Percentiles rank a stretch among this genome's conserved stretches.
These are phyloP conservation scores for Sebastes diaconus DNA, from an alignment of 2,797 vertebrate genomes.

Conservation along the genomic window DNA sequence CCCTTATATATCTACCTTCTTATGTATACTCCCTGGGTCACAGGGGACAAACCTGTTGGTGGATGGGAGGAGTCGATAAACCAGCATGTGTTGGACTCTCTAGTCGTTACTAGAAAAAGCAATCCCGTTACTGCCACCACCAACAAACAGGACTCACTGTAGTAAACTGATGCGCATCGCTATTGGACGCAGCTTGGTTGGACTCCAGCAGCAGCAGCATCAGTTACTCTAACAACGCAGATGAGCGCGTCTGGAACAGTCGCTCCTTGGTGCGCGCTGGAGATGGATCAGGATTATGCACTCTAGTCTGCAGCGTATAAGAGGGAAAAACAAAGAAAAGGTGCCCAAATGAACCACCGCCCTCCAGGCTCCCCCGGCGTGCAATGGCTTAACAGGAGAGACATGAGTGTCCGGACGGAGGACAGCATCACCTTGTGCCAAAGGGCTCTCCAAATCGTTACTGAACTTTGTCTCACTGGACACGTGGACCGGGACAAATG, in stretches of 20 bases:
- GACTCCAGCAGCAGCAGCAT: constrained; percentile 27
- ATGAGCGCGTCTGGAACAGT: constrained; percentile 43
- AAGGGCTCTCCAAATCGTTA: constrained; percentile 94
- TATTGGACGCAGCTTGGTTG: constrained; percentile 64
- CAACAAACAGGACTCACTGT: not conserved
- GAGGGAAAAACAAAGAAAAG: constrained; percentile 10
- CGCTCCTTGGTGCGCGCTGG: constrained; percentile 52
- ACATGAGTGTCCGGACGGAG: constrained; percentile 91
- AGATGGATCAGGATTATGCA: constrained; percentile 58
- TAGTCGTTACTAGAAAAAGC: constrained; percentile 31
- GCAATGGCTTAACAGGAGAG: constrained; percentile 87
- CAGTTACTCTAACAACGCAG: constrained; percentile 20
- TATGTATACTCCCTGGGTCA: not conserved
- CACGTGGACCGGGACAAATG: constrained; percentile 95
- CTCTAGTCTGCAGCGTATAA: constrained; percentile 54
- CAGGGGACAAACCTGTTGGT: not conserved
- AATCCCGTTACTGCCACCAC: constrained; percentile 28
- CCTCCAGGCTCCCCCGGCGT: constrained; percentile 78
- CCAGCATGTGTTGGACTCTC: constrained; percentile 7
- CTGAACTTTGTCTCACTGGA: constrained; percentile 94
- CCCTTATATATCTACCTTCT: not conserved
- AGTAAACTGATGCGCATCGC: constrained; percentile 32
- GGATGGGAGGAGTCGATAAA: not conserved
- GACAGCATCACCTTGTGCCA: constrained; percentile 94
- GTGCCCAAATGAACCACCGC: constrained; percentile 75